Conservation (phyloP, 2,888 invertebrate genomes). For the Troides oblongomaculatus region DNA sequence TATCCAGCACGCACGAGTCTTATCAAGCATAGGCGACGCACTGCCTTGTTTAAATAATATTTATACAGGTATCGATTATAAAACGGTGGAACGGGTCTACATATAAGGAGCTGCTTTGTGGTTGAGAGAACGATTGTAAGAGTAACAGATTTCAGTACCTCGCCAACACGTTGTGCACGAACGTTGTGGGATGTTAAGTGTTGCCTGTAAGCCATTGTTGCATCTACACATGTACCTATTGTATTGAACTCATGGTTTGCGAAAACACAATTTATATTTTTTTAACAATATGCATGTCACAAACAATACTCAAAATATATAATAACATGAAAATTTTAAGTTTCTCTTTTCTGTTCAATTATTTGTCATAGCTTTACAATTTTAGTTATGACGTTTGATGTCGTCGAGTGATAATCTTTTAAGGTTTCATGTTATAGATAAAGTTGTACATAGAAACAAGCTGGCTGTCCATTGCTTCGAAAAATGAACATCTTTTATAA, state of each 20-base stretch:
- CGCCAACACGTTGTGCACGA: slow-evolving; percentile 51
- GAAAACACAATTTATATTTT: slow-evolving; percentile 1
- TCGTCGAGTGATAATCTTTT: too few relatives aligned
- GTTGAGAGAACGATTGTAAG: slow-evolving; percentile 33
- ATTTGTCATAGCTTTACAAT: too few relatives aligned
- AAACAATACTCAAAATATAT: slow-evolving; percentile 1
- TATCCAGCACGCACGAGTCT: slow-evolving; percentile 75
- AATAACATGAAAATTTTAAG: neutral
- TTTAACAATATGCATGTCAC: slow-evolving; percentile 13
- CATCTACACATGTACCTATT: slow-evolving; percentile 24
- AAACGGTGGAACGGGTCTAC: slow-evolving; percentile 12
- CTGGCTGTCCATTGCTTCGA: too few relatives aligned
- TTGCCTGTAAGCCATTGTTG: slow-evolving; percentile 52
- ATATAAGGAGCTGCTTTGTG: slow-evolving; percentile 32
- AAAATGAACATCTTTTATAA: too few relatives aligned
- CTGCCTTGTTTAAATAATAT: slow-evolving; percentile 49
- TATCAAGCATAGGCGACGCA: slow-evolving; percentile 70
- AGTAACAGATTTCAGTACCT: slow-evolving; percentile 8
- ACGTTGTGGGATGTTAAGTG: slow-evolving; percentile 64
- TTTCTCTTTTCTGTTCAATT: too few relatives aligned
- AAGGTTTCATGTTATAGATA: too few relatives aligned
- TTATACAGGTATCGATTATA: slow-evolving; percentile 47
- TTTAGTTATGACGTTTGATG: too few relatives aligned
- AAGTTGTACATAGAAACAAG: too few relatives aligned
- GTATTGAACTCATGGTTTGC: slow-evolving; percentile 14